These are phyloP conservation scores for Dipodomys spectabilis DNA, from an alignment of 2,113 vertebrate genomes.

Conservation along the genomic window DNA sequence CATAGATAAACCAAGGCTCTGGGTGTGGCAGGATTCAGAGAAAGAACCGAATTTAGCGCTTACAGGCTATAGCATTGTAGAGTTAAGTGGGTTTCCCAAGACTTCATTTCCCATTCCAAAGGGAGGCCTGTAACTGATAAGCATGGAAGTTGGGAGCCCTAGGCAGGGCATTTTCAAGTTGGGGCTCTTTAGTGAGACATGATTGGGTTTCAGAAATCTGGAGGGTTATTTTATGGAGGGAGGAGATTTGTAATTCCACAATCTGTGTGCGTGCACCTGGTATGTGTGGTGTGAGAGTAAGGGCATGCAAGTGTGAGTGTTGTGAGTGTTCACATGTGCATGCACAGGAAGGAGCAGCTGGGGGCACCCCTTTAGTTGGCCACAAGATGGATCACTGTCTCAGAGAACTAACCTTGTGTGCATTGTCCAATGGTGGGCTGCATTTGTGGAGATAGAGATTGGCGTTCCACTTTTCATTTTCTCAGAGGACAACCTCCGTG, in stretches of 20 bases:
- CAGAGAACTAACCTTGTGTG: background rate
- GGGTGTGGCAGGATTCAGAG: background rate
- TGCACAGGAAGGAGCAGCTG: background rate
- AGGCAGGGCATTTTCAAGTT: background rate
- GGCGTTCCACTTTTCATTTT: slow-evolving; percentile 42
- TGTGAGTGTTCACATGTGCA: background rate
- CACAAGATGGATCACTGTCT: background rate
- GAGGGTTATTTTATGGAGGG: background rate
- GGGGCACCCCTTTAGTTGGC: background rate
- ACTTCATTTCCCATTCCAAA: background rate
- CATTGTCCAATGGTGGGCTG: accelerated
- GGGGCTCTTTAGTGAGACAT: background rate
- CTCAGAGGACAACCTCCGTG: background rate
- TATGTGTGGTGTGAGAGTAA: background rate
- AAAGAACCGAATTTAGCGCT: background rate
- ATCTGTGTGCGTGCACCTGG: background rate
- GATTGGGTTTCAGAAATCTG: background rate
- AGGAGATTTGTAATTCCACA: background rate
- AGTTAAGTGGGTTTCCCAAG: background rate
- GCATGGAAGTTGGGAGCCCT: background rate
- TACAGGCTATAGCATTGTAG: background rate
- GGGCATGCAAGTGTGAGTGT: background rate
- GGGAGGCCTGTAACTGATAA: background rate
- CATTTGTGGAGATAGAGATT: background rate
- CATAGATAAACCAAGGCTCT: no score